Percentiles rank a stretch among this genome's conserved stretches.
These are phyloP conservation scores for Tautogolabrus adspersus DNA, from an alignment of 2,113 vertebrate species.

Conservation along the genomic window DNA sequence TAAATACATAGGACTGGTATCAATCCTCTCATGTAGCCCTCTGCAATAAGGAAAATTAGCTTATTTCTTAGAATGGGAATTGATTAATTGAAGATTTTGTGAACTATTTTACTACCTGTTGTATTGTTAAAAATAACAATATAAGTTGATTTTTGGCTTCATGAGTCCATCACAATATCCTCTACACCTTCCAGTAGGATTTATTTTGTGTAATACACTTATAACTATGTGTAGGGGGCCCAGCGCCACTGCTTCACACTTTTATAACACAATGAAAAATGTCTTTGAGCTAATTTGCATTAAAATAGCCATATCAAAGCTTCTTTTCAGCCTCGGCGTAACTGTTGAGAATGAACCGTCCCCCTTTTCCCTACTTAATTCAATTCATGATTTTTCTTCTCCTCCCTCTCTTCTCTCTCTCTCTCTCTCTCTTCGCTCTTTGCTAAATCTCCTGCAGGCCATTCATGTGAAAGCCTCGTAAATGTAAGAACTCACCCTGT, in stretches of 20 bases:
- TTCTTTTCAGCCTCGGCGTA: slow-evolving; percentile 61
- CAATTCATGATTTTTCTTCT: slow-evolving; percentile 69
- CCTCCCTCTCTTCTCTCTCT: slow-evolving; percentile 22
- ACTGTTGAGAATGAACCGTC: slow-evolving; percentile 66
- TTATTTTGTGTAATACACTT: slow-evolving; percentile 7
- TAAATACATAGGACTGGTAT: not conserved
- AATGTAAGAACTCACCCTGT: slow-evolving; percentile 49
- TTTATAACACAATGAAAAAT: slow-evolving; percentile 61
- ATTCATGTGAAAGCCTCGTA: slow-evolving; percentile 66
- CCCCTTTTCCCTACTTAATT: slow-evolving; percentile 58
- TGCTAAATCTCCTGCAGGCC: slow-evolving; percentile 44
- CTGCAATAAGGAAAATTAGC: too few species aligned
- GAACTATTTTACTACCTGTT: too few species aligned
- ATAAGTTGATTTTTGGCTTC: not conserved
- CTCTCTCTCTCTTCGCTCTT: slow-evolving; percentile 16
- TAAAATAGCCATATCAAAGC: slow-evolving; percentile 71
- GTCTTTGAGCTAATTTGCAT: slow-evolving; percentile 73
- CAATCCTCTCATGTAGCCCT: not conserved
- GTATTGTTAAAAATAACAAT: not conserved
- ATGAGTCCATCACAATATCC: not conserved
- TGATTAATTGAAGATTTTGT: too few species aligned
- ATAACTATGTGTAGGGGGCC: slow-evolving; percentile 31
- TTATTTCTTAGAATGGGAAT: too few species aligned
- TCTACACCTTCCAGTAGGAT: slow-evolving; percentile 2
- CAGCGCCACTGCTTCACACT: slow-evolving; percentile 53